phyloP scores from a whole-genome alignment of 35 echinoderm and acorn worm genomes.

The Lytechinus variegatus region DNA sequence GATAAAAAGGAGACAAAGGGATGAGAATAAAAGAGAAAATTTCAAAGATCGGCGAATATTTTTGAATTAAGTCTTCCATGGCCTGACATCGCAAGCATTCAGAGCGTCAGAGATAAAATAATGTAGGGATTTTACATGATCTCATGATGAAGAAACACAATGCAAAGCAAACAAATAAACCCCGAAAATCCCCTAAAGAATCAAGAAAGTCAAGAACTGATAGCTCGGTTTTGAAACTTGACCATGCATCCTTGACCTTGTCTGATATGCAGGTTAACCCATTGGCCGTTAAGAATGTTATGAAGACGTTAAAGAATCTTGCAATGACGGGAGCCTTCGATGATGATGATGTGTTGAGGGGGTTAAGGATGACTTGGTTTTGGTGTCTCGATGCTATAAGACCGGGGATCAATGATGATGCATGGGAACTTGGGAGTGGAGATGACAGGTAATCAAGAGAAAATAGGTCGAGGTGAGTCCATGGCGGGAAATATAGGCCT shows the following conservation, averaged over 20 bases:
- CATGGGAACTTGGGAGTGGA: slow-evolving; percentile 9
- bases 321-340: neutral
- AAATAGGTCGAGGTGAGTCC: slow-evolving; percentile 33
- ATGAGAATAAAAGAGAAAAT: neutral
- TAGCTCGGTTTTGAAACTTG: slow-evolving; percentile 31
- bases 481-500: slow-evolving; percentile 44
- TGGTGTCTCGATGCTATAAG: slow-evolving; percentile 18
- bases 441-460: slow-evolving; percentile 29
- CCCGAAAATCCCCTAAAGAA: slow-evolving; percentile 16
- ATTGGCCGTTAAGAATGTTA: neutral
- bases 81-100: neutral
- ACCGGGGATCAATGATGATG: slow-evolving; percentile 41
- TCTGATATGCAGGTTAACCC: neutral
- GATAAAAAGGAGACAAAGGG: neutral
- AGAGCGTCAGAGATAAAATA: neutral
- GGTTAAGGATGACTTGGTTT: slow-evolving; percentile 18
- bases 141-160: neutral
- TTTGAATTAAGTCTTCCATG: neutral
- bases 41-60: neutral
- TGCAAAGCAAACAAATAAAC: slow-evolving; percentile 29
- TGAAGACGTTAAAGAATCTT: neutral
- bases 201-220: slow-evolving; percentile 9
- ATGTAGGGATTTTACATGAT: neutral
- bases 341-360: slow-evolving; percentile 17
- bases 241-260: slow-evolving; percentile 36